Evolutionary conservation across 1,140 invertebrate species (phyloP).

Genomic region (Pachyrhynchus sulphureomaculatus): DNA sequence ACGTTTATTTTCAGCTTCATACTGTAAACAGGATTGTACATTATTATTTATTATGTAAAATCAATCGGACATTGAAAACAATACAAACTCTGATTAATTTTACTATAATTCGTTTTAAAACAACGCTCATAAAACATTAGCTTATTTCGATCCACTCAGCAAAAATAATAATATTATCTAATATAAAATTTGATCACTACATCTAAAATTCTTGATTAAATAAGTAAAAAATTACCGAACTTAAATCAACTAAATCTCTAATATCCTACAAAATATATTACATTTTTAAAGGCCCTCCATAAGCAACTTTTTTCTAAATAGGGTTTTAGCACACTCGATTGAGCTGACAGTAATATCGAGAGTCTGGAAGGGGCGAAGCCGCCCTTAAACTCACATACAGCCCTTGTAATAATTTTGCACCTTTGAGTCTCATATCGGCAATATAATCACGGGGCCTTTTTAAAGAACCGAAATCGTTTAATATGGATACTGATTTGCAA

Average conservation of each 20-base stretch:
- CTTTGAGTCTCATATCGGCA: conserved; percentile 37
- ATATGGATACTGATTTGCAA: conserved; percentile 36
- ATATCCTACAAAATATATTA: conserved; percentile 17
- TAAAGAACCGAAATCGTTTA: conserved; percentile 22
- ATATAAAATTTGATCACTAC: too few relatives aligned
- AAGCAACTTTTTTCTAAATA: conserved; percentile 33
- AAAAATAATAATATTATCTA: conserved; percentile 9
- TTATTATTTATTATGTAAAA: conserved; percentile 25
- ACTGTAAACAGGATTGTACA: conserved; percentile 22
- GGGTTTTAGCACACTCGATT: conserved; percentile 32
- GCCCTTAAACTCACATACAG: conserved; percentile 32
- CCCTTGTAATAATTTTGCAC: conserved; percentile 48
- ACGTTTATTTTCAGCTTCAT: conserved; percentile 21
- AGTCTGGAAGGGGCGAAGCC: conserved; percentile 17
- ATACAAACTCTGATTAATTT: conserved; percentile 24
- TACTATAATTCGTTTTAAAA: conserved; percentile 22
- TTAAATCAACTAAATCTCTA: conserved; percentile 17
- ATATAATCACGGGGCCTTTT: conserved; percentile 26
- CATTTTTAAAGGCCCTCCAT: conserved; percentile 22
- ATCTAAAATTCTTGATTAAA: too few relatives aligned
- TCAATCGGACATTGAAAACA: conserved; percentile 21
- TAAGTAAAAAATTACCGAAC: neutral
- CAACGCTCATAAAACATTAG: conserved; percentile 18
- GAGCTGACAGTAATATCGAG: conserved; percentile 28
- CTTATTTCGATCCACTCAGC: conserved; percentile 8